Evolutionary conservation across 64 coral and sea anemone genomes (phyloP).

Genomic region (Catalaphyllia jardinei): DNA sequence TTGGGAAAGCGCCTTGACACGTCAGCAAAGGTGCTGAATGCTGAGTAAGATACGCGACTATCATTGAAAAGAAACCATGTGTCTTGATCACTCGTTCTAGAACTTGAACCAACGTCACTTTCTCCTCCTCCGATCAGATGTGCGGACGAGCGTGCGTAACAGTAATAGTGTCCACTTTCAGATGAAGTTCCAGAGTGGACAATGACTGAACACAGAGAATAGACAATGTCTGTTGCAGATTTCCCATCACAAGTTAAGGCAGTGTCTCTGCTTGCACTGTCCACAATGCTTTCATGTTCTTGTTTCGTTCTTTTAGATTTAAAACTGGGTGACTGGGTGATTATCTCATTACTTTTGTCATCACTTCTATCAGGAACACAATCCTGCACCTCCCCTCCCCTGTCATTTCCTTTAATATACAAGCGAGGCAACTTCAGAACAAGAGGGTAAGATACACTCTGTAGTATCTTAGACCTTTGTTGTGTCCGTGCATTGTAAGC

Average conservation of each 20-base stretch:
- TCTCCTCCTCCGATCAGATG: not conserved
- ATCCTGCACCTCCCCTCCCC: not conserved
- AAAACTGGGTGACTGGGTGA: not conserved
- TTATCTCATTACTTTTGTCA: not conserved
- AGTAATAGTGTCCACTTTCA: conserved; percentile 99
- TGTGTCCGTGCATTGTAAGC: conserved; percentile 85
- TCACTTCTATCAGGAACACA: not conserved
- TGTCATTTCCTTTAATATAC: not conserved
- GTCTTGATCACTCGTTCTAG: conserved; percentile 27
- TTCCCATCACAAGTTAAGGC: not conserved
- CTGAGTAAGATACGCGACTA: conserved; percentile 82
- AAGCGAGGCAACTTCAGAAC: conserved; percentile 53
- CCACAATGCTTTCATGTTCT: not conserved
- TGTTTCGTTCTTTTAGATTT: conserved; percentile 42
- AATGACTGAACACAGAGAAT: conserved; percentile 87
- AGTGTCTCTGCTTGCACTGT: not conserved
- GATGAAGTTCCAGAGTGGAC: conserved; percentile 94
- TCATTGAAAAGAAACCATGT: conserved; percentile 90
- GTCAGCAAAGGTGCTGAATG: conserved; percentile 72
- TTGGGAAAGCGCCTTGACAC: conserved; percentile 82
- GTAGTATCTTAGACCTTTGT: conserved; percentile 86
- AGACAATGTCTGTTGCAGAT: conserved; percentile 42
- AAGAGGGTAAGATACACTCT: conserved; percentile 85
- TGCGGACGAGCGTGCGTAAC: conserved; percentile 67
- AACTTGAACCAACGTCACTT: conserved; percentile 2